phyloP scores from a whole-genome alignment of 2,113 vertebrate species.

The Tragulus kanchil region DNA sequence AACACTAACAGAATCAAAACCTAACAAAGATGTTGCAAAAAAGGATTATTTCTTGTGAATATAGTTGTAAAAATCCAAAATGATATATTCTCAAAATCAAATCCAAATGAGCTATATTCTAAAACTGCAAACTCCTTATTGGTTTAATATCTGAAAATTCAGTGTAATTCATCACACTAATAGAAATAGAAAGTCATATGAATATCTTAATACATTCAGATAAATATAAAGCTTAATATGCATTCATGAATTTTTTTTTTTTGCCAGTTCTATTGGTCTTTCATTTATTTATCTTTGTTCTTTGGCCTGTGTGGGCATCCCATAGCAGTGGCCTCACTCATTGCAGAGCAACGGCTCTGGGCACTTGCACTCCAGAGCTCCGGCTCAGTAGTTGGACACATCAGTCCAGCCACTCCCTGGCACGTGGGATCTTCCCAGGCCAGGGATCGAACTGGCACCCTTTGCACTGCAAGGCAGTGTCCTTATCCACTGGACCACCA shows the following conservation, averaged over 20 bases:
- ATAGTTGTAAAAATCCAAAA: not conserved
- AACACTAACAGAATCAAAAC: slow-evolving; percentile 7
- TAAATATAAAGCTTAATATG: not conserved
- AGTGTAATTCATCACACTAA: not conserved
- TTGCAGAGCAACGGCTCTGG: too few relatives aligned
- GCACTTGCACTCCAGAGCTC: too few relatives aligned
- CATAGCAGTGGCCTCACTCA: too few relatives aligned
- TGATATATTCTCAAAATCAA: not conserved
- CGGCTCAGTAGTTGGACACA: too few relatives aligned
- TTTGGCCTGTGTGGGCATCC: too few relatives aligned
- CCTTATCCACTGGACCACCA: too few relatives aligned
- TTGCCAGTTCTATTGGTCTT: too few relatives aligned
- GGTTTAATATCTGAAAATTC: not conserved
- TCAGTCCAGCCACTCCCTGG: too few relatives aligned
- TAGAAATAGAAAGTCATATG: not conserved
- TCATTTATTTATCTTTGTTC: too few relatives aligned
- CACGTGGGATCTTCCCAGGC: too few relatives aligned
- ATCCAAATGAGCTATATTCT: not conserved
- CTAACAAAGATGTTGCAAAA: not conserved
- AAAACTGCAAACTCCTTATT: not conserved
- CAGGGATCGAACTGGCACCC: too few relatives aligned
- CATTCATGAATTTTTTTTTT: not conserved
- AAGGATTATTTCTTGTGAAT: not conserved
- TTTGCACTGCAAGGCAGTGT: too few relatives aligned
- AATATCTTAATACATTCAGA: not conserved